These are phyloP conservation scores for Lemur catta DNA, from an alignment of 2,797 vertebrate genomes.

Conservation along the genomic window DNA sequence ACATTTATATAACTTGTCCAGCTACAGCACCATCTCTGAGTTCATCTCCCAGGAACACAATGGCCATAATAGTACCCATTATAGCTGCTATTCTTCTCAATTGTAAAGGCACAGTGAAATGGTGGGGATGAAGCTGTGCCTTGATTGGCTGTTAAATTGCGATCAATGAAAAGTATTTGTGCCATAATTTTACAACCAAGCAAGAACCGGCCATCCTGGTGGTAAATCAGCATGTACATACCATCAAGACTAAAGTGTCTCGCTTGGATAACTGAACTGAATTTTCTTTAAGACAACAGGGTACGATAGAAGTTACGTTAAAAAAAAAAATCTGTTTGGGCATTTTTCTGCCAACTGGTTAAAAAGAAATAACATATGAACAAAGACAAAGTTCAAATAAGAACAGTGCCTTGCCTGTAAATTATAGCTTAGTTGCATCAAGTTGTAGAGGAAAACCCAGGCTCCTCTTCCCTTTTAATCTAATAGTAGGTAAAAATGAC, in stretches of 20 bases:
- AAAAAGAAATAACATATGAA: constrained; percentile 52
- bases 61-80: constrained; percentile 79
- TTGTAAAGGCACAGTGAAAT: constrained; percentile 81
- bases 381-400: constrained; percentile 13
- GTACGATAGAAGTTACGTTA: constrained; percentile 45
- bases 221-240: constrained; percentile 80
- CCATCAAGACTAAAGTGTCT: constrained; percentile 79
- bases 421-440: not conserved
- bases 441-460: constrained; percentile 1
- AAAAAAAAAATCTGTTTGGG: not conserved
- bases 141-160: constrained; percentile 82
- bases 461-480: not conserved
- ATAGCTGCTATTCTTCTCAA: constrained; percentile 80
- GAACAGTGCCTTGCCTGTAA: constrained; percentile 32
- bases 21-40: constrained; percentile 55
- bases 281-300: constrained; percentile 79
- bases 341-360: constrained; percentile 69
- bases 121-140: constrained; percentile 76
- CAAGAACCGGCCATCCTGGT: constrained; percentile 77
- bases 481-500: not conserved
- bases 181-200: constrained; percentile 81
- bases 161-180: constrained; percentile 80
- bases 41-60: constrained; percentile 79
- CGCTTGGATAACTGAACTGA: constrained; percentile 79
- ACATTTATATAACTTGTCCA: constrained; percentile 69